phyloP scores from a whole-genome alignment of 2,797 vertebrate genomes.

The Cyclopterus lumpus region DNA sequence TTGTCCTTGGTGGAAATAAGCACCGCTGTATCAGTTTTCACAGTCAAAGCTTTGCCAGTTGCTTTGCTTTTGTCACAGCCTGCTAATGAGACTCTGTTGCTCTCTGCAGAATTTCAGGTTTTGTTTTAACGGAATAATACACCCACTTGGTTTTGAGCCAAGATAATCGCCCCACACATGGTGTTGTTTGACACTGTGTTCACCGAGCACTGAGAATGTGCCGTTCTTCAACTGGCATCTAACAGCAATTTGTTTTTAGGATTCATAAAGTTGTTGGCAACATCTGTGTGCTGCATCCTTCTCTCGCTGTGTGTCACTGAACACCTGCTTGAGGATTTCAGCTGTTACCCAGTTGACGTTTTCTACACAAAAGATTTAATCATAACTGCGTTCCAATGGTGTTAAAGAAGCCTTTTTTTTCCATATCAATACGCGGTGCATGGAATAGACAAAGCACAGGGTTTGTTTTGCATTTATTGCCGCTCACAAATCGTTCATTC shows the following conservation, averaged over 20 bases:
- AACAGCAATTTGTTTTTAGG: constrained; percentile 22
- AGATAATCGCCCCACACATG: constrained; percentile 21
- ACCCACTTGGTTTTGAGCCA: constrained; percentile 7
- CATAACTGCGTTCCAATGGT: not conserved
- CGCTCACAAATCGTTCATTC: constrained; percentile 1
- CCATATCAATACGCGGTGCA: not conserved
- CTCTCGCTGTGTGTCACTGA: constrained; percentile 15
- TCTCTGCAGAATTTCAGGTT: constrained; percentile 45
- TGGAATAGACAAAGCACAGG: not conserved
- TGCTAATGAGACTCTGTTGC: constrained; percentile 67
- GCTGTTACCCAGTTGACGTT: constrained; percentile 16
- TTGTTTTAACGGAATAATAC: constrained; percentile 46
- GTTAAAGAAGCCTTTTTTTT: not conserved
- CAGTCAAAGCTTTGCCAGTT: constrained; percentile 78
- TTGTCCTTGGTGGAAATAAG: constrained; percentile 83
- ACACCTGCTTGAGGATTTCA: constrained; percentile 45
- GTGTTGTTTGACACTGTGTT: constrained; percentile 13
- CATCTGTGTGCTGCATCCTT: not conserved
- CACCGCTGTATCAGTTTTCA: constrained; percentile 78
- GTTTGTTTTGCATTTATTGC: constrained; percentile 1
- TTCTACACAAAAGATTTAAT: constrained; percentile 20
- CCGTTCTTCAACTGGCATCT: constrained; percentile 1
- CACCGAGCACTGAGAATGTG: constrained; percentile 9
- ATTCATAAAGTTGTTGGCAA: constrained; percentile 28
- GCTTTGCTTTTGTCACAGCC: constrained; percentile 76